Evolutionary conservation across 2,113 vertebrate genomes (phyloP), one percentile per base, ranked within the genome.

Genomic region (Chunga burmeisteri): DNA sequence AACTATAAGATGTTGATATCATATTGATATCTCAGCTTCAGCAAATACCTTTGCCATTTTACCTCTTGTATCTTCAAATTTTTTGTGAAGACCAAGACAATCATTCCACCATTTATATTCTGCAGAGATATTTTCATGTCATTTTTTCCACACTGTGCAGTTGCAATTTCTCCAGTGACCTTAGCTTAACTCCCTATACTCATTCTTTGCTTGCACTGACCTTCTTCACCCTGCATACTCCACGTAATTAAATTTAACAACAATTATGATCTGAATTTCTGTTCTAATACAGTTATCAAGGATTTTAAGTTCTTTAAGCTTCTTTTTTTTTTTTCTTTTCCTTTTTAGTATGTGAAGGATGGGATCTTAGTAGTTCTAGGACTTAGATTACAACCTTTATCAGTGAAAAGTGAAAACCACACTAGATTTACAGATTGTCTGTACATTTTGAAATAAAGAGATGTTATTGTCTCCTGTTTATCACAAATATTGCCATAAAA

Each of bases 171-270:
- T 85, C 52, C 9, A 1, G 23, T 77, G 81, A 87, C 83, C 83
- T 93, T 86, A 72, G 42, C 27, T 81, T 96, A 94, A 86, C 44
- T 38, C 13, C 6, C 11, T 46, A 7, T 30, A 32, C 7, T 62
- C 36, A 58, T 79, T 89, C 70, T 88, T 88, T 91, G 20, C 38
- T 95, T 92, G 36, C 42, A 58, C 53, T 58, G 65, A 87, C 89
- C 52, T 82, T 94, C 49, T 84, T 91, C 81, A 89, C 20, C 34
- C 70, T 91, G 17, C 34, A 65, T 53, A 77, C 13, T 79, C 40
- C 40, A 61, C 5, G 1, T 95, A 97, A 96, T 92, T 96, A 82
- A 97, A 95, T 96, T 95, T 95, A 94, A 14, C 11, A 66, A 30
- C 81, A 85, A 32, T 91, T 95, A 87, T 40, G 44, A 16, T 56